These are phyloP conservation scores for Hypothenemus hampei DNA, from an alignment of 1,140 invertebrate species.

Conservation along the genomic window DNA sequence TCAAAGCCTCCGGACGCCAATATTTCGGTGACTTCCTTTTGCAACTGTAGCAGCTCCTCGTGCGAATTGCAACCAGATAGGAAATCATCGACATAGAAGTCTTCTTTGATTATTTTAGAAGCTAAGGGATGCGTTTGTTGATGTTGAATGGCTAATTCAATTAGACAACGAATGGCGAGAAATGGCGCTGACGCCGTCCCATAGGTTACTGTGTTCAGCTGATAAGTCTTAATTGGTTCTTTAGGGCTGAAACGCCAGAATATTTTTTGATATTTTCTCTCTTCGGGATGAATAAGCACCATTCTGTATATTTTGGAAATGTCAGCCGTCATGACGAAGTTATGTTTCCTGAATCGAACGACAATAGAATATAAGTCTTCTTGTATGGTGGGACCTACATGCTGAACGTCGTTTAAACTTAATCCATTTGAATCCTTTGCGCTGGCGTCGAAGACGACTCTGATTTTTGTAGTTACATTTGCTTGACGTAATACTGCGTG, in stretches of 20 bases:
- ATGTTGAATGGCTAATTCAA: neutral
- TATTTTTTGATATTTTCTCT: constrained; percentile 21
- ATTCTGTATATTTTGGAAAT: neutral
- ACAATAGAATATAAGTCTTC: constrained; percentile 33
- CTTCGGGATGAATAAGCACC: neutral
- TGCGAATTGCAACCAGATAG: neutral
- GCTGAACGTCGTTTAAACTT: constrained; percentile 41
- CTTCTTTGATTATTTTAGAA: constrained; percentile 2
- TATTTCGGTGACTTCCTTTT: neutral
- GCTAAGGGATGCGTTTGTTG: constrained; percentile 1
- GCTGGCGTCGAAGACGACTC: constrained; percentile 43
- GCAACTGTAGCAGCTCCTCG: neutral
- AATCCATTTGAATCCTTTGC: constrained; percentile 26
- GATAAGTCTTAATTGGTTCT: constrained; percentile 14
- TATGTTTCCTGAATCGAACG: constrained; percentile 33
- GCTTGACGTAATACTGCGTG: constrained; percentile 34
- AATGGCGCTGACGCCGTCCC: constrained; percentile 36
- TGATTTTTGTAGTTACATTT: constrained; percentile 33
- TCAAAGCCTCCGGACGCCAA: neutral
- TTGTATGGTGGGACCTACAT: constrained; percentile 37
- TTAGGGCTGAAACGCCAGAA: constrained; percentile 16
- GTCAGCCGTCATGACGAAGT: neutral
- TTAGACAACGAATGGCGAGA: neutral
- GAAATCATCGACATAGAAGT: constrained; percentile 19
- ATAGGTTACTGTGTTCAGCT: constrained; percentile 30